A percentile compares a stretch with the other conserved stretches of the same genome.
Conservation (phyloP, 2,113 vertebrate genomes). For the Hypanus sabinus region DNA sequence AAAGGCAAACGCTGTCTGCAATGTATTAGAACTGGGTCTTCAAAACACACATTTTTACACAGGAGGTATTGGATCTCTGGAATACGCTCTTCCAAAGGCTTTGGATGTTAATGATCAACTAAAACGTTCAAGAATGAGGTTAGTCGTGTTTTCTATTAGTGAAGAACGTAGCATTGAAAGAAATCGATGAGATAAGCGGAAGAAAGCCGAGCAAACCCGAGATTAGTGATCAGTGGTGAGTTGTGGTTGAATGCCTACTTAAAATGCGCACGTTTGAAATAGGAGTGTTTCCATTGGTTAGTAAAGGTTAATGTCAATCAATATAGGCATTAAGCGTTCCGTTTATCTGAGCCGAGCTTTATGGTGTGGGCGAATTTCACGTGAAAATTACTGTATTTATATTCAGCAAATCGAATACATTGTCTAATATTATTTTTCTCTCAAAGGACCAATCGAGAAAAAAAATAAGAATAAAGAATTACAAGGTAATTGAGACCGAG, state of each 20-base stretch:
- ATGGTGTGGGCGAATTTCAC: background rate
- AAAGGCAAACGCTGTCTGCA: background rate
- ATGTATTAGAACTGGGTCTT: too few species aligned
- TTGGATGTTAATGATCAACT: too few species aligned
- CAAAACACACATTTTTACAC: background rate
- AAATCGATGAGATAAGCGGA: too few species aligned
- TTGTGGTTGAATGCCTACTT: background rate
- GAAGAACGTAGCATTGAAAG: background rate
- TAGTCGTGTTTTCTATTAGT: background rate
- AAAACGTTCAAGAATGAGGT: background rate
- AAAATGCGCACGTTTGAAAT: background rate
- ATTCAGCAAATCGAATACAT: background rate
- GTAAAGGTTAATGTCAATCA: background rate
- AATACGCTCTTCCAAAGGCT: background rate
- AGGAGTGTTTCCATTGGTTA: too few species aligned
- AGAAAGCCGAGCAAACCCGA: background rate
- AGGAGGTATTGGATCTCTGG: background rate
- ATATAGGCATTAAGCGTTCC: background rate
- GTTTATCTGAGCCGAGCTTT: background rate
- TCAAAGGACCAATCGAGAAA: background rate
- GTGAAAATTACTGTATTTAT: background rate
- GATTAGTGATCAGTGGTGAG: background rate
- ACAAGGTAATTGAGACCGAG: background rate
- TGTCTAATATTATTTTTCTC: background rate
- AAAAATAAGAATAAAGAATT: background rate